Conservation (phyloP, 1,140 invertebrate species). For the Papilio helenus region DNA sequence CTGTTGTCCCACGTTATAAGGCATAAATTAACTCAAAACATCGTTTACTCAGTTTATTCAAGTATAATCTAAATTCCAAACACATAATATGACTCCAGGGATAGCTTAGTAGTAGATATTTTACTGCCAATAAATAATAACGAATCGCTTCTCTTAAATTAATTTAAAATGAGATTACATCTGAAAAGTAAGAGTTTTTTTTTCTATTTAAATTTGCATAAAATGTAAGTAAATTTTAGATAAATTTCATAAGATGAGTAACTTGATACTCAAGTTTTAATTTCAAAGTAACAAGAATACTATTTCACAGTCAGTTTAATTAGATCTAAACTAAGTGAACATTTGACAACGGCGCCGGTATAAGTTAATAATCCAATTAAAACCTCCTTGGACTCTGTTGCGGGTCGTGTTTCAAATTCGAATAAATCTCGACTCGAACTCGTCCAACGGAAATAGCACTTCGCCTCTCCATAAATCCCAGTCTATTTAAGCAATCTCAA, state of each 20-base stretch:
- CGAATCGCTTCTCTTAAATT: background rate
- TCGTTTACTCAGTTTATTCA: too few species aligned
- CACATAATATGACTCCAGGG: background rate
- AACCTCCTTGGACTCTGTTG: slow-evolving; percentile 77
- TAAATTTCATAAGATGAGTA: background rate
- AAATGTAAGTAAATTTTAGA: background rate
- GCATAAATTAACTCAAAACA: too few species aligned
- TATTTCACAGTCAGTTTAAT: slow-evolving; percentile 40
- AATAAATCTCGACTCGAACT: slow-evolving; percentile 78
- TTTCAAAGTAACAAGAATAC: slow-evolving; percentile 12
- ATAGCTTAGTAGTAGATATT: background rate
- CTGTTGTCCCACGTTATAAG: too few species aligned
- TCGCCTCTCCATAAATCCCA: slow-evolving; percentile 77
- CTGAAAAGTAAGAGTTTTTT: background rate
- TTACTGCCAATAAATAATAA: background rate
- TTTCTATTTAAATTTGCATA: background rate
- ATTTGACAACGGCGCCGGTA: slow-evolving; percentile 49
- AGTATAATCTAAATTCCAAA: too few species aligned
- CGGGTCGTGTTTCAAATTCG: slow-evolving; percentile 79
- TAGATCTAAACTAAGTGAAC: slow-evolving; percentile 53
- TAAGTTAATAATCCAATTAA: slow-evolving; percentile 79
- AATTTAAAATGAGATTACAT: too few species aligned
- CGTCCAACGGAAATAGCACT: slow-evolving; percentile 81
- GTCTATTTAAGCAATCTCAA: slow-evolving; percentile 80
- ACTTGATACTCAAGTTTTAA: background rate